Percentiles rank a stretch among this genome's conserved stretches.
Conservation (phyloP, 2,113 vertebrate species). For the Cariama cristata region DNA sequence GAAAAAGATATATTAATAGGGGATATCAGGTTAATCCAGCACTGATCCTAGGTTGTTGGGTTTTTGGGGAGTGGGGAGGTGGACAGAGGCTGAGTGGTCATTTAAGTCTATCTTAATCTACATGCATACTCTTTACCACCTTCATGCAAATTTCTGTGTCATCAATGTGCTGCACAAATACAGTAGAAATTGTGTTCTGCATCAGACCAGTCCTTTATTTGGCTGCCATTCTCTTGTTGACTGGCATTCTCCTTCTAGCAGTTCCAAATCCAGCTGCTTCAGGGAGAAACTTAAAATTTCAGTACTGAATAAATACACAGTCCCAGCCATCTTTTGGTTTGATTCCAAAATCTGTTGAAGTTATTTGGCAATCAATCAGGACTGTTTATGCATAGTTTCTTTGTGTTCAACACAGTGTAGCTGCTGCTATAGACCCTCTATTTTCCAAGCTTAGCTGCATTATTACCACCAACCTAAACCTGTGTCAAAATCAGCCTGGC, state of each 20-base stretch:
- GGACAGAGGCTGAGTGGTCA: not conserved
- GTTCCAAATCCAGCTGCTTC: not conserved
- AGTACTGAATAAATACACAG: not conserved
- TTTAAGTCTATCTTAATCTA: not conserved
- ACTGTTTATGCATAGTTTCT: not conserved
- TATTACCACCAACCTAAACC: not conserved
- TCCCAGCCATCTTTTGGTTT: not conserved
- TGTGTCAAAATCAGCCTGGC: not conserved
- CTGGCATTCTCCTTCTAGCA: not conserved
- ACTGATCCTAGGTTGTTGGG: not conserved
- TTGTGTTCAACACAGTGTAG: not conserved
- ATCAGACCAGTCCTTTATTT: not conserved
- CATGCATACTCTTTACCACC: not conserved
- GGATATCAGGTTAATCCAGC: not conserved
- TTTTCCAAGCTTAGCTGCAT: not conserved
- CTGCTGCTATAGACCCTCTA: not conserved
- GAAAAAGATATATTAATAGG: not conserved
- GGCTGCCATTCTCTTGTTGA: not conserved
- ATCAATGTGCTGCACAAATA: too few relatives aligned
- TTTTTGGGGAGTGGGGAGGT: not conserved
- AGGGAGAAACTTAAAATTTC: not conserved
- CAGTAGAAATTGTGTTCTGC: not conserved
- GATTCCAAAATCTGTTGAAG: not conserved
- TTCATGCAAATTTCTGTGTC: not conserved
- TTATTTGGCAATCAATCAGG: not conserved